Conservation (phyloP, 2,888 invertebrate species). For the Achlya flavicornis region DNA sequence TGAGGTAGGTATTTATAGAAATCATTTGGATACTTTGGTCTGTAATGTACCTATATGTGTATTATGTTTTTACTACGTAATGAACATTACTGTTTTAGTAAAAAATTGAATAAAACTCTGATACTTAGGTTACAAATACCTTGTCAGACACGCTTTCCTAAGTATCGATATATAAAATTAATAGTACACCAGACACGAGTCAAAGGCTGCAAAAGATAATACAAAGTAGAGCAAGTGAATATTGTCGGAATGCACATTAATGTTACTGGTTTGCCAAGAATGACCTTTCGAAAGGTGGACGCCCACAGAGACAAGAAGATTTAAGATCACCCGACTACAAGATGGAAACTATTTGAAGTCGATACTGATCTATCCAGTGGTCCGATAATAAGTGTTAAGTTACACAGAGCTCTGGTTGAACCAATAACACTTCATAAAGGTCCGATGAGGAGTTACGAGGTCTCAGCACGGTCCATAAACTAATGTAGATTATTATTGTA, state of each 20-base stretch:
- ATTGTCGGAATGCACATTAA: constrained; percentile 10
- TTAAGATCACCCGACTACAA: constrained; percentile 27
- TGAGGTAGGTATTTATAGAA: too few relatives aligned
- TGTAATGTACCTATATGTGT: too few relatives aligned
- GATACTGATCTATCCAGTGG: constrained; percentile 49
- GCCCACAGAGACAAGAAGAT: constrained; percentile 44
- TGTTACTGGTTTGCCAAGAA: constrained; percentile 31
- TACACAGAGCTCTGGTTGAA: constrained; percentile 54
- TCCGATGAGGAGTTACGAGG: constrained; percentile 55
- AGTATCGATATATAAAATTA: constrained; percentile 4
- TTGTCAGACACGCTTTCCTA: constrained; percentile 5
- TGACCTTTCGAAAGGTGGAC: constrained; percentile 40
- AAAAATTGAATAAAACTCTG: neutral
- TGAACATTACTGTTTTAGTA: neutral
- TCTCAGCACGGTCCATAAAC: constrained; percentile 45
- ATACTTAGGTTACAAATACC: neutral
- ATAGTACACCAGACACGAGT: neutral
- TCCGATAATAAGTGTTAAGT: constrained; percentile 57
- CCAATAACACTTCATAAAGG: constrained; percentile 56
- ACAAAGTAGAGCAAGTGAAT: constrained; percentile 5
- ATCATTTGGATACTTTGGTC: too few relatives aligned
- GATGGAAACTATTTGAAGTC: constrained; percentile 45
- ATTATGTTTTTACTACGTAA: too few relatives aligned
- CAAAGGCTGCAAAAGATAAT: neutral
- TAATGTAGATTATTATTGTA: constrained; percentile 39